Evolutionary conservation across 2,888 invertebrate species (phyloP).

Genomic region (Danaus chrysippus): DNA sequence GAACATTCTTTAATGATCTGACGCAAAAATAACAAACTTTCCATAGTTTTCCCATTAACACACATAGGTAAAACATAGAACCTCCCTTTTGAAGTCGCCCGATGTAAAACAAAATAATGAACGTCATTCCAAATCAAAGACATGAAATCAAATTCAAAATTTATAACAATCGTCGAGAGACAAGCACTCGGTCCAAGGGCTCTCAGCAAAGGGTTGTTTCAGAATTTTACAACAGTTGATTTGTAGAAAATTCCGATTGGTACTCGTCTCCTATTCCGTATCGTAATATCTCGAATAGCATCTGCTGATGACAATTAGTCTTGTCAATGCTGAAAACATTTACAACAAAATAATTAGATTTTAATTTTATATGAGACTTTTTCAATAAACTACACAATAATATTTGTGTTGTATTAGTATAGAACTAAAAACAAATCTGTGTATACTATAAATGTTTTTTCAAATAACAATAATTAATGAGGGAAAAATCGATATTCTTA

Average conservation of each 20-base stretch:
- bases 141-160: slow-evolving; percentile 29
- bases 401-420: background rate
- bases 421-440: background rate
- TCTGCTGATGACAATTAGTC: slow-evolving; percentile 10
- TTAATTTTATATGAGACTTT: background rate
- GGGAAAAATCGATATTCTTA: slow-evolving; percentile 11
- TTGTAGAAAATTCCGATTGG: slow-evolving; percentile 70
- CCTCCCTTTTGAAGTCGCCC: background rate
- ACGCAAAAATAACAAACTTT: no score
- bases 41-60: no score
- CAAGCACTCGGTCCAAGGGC: slow-evolving; percentile 43
- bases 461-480: background rate
- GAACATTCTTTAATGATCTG: no score
- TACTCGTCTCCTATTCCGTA: slow-evolving; percentile 44
- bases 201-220: slow-evolving; percentile 70
- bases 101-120: slow-evolving; percentile 8
- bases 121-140: slow-evolving; percentile 20
- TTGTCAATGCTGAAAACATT: background rate
- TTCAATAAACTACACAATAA: background rate
- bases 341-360: background rate
- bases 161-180: slow-evolving; percentile 34
- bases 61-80: no score
- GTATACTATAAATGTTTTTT: background rate
- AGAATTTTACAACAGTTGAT: slow-evolving; percentile 68
- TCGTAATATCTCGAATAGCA: slow-evolving; percentile 33